Evolutionary conservation across 2,113 vertebrate genomes (phyloP), one percentile per base, ranked within the genome.

Genomic region (Diphyllodes magnificus): DNA sequence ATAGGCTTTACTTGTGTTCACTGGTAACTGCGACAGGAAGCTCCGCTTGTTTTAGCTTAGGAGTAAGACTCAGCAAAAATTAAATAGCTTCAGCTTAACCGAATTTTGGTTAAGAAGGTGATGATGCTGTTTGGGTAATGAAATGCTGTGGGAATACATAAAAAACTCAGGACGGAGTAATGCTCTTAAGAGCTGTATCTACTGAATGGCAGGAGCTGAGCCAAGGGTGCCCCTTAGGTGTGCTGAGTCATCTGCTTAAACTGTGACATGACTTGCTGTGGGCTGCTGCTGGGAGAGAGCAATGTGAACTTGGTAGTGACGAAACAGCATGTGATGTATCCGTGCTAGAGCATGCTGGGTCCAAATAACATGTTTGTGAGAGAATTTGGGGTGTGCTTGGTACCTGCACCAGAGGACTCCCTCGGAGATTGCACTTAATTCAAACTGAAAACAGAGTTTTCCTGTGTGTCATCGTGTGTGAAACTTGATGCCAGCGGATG

Each of bases 171-270:
- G 60, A 79, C 65, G 28, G n/a, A 47, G 45, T 40, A 40, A 7
- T 6, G 11, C n/a, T 64, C 3, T 8, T 10, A 10, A 13, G 47
- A 54, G 45, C 42, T 49, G 22, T 33, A 0, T 44, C 2, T 60
- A n/a, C 51, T 37, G 70, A 31, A 42, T 7, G 6, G 51, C 60
- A 71, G 83, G 11, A 63, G 15, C 31, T 2, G 66, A 88, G 68
- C 20, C 13, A n/a, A 61, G 87, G 21, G 78, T 84, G 88, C 64
- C 77, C 28, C 0, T 22, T 54, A 60, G 77, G 71, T 33, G 69
- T 95, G 96, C 96, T 94, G 94, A 92, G 95, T 97, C 95, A 96
- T 94, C 80, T 81, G 39, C 91, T 19, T 21, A 5, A 33, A 40
- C n/a, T 82, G 81, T 72, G 63, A 3, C 64, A 15, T 83, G 82